Conservation (phyloP, 1,140 invertebrate genomes). For the Drosophila littoralis region DNA sequence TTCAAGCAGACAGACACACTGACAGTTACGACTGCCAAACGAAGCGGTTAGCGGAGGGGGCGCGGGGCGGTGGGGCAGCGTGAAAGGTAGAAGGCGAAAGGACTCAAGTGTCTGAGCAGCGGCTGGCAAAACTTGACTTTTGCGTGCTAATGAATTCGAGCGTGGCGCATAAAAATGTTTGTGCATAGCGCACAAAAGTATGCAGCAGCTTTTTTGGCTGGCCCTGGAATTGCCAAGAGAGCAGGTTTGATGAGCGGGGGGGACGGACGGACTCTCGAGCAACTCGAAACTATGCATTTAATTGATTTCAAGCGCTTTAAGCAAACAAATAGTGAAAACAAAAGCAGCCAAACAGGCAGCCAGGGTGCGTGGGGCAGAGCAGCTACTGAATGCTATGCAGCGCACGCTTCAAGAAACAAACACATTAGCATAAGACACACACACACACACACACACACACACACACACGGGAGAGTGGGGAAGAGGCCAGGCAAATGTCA, state of each 20-base stretch:
- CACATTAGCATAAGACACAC: conserved; percentile 52
- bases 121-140: conserved; percentile 36
- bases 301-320: conserved; percentile 76
- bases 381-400: conserved; percentile 11
- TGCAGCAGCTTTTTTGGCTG: conserved; percentile 45
- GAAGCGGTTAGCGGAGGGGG: neutral
- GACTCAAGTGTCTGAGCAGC: conserved; percentile 6
- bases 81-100: conserved; percentile 1
- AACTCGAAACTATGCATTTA: conserved; percentile 81
- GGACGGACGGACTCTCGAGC: conserved; percentile 17
- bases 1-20: conserved; percentile 52
- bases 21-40: conserved; percentile 16
- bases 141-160: conserved; percentile 75
- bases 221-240: conserved; percentile 6
- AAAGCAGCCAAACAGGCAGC: conserved; percentile 5
- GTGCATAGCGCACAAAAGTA: conserved; percentile 53
- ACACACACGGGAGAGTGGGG: neutral
- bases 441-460: conserved; percentile 11
- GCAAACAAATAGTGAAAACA: conserved; percentile 44
- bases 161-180: conserved; percentile 70
- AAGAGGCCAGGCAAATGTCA: conserved; percentile 14
- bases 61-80: neutral
- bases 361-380: neutral
- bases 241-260: too few relatives aligned
- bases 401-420: conserved; percentile 54